A percentile compares a stretch with the other conserved stretches of the same genome.
phyloP scores from a whole-genome alignment of 53 echinoderm and acorn worm species.

The Glandiceps talaboti region DNA sequence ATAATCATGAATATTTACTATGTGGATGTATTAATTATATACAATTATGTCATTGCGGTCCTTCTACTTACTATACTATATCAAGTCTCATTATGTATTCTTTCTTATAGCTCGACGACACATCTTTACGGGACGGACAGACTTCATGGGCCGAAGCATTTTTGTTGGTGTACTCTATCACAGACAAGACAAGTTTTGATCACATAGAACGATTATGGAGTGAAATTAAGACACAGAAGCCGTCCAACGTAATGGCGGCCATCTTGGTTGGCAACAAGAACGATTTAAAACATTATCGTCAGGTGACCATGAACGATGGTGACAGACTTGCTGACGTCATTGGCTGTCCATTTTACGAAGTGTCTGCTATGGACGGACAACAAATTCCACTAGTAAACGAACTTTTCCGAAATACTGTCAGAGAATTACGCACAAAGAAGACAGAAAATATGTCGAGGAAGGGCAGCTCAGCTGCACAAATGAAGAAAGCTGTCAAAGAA shows the following conservation, averaged over 20 bases:
- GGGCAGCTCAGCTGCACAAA: not conserved
- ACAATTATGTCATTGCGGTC: too few relatives aligned
- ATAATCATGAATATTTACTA: too few relatives aligned
- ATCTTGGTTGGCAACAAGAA: conserved; percentile 80
- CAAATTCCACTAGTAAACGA: not conserved
- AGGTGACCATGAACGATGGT: conserved; percentile 53
- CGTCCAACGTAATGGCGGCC: conserved; percentile 24
- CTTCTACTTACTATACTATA: too few relatives aligned
- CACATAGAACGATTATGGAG: conserved; percentile 32
- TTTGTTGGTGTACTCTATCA: conserved; percentile 62
- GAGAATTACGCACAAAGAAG: not conserved
- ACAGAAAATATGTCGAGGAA: not conserved
- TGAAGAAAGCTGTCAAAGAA: not conserved
- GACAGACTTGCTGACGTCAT: conserved; percentile 66
- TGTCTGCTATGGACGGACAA: conserved; percentile 67
- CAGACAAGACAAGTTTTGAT: conserved; percentile 61
- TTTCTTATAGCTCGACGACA: not conserved
- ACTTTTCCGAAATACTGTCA: not conserved
- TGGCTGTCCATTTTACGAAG: conserved; percentile 61
- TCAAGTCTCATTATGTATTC: too few relatives aligned
- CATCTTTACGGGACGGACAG: not conserved
- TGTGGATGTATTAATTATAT: too few relatives aligned
- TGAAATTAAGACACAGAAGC: conserved; percentile 18
- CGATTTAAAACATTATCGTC: conserved; percentile 73
- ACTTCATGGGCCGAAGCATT: conserved; percentile 76